phyloP scores from a whole-genome alignment of 2,888 invertebrate genomes.

The Pandemis corylana region DNA sequence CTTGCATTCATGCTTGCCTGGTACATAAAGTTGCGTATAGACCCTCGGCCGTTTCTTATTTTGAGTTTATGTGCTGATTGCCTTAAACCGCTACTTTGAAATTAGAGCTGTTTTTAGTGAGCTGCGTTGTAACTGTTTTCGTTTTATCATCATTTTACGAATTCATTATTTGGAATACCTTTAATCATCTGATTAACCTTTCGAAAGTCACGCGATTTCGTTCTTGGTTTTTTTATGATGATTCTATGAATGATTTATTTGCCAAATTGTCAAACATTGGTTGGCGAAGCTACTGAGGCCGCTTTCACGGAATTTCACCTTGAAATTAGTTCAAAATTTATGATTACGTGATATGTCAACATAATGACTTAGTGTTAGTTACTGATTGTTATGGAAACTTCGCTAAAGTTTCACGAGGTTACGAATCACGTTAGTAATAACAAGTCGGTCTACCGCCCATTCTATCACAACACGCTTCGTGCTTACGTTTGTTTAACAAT shows the following conservation, averaged over 20 bases:
- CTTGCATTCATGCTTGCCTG: conserved; percentile 29
- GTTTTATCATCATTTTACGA: no score
- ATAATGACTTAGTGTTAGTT: conserved; percentile 21
- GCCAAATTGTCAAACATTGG: no score
- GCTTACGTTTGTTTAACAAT: conserved; percentile 4
- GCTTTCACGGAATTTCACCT: neutral
- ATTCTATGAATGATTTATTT: no score
- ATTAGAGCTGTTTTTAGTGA: neutral
- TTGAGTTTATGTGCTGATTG: conserved; percentile 12
- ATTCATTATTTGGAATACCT: no score
- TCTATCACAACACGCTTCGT: conserved; percentile 11
- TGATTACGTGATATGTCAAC: neutral
- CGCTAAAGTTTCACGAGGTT: conserved; percentile 27
- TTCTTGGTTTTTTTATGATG: no score
- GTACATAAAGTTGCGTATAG: conserved; percentile 20
- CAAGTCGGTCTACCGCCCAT: conserved; percentile 19
- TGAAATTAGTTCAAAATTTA: neutral
- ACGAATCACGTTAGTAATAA: conserved; percentile 24
- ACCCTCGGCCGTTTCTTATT: conserved; percentile 25
- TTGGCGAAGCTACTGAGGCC: no score
- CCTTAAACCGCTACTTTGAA: conserved; percentile 1
- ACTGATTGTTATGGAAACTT: conserved; percentile 7
- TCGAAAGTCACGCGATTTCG: no score
- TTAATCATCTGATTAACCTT: no score
- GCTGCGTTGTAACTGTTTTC: no score